Percentiles rank a stretch among this genome's conserved stretches.
phyloP scores from a whole-genome alignment of 2,888 invertebrate genomes.

The Tiphia femorata region DNA sequence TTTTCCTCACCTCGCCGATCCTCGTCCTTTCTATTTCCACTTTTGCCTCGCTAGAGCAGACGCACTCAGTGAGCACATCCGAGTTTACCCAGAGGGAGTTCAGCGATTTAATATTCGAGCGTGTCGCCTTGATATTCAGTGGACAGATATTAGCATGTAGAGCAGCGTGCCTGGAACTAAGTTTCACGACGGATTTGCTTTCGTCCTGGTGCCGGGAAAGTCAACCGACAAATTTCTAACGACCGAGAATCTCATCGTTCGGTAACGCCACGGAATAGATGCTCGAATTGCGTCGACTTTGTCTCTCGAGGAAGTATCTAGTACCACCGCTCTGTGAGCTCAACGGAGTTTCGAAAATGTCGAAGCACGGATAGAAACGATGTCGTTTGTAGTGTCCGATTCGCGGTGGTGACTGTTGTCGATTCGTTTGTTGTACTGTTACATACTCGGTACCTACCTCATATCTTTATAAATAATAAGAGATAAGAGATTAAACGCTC shows the following conservation, averaged over 20 bases:
- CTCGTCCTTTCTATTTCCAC: not conserved
- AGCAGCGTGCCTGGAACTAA: slow-evolving; percentile 39
- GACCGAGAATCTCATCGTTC: not conserved
- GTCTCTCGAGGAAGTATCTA: slow-evolving; percentile 1
- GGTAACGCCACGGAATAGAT: not conserved
- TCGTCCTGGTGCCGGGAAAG: slow-evolving; percentile 25
- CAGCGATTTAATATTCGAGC: slow-evolving; percentile 56
- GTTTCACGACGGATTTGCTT: slow-evolving; percentile 50
- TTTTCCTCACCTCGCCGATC: not conserved
- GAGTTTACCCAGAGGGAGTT: slow-evolving; percentile 34
- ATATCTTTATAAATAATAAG: no score
- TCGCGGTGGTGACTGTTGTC: no score
- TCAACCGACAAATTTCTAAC: slow-evolving; percentile 7
- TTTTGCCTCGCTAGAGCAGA: slow-evolving; percentile 13
- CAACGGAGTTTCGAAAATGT: no score
- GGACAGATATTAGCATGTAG: slow-evolving; percentile 59
- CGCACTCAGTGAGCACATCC: slow-evolving; percentile 5
- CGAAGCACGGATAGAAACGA: no score
- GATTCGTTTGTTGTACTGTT: no score
- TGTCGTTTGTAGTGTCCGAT: no score
- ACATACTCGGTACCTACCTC: no score
- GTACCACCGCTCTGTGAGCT: no score
- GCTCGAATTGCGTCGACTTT: not conserved
- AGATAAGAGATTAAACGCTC: no score
- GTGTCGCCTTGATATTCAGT: slow-evolving; percentile 53